Conservation (phyloP, 2,113 vertebrate genomes). For the Antigone vipio region DNA sequence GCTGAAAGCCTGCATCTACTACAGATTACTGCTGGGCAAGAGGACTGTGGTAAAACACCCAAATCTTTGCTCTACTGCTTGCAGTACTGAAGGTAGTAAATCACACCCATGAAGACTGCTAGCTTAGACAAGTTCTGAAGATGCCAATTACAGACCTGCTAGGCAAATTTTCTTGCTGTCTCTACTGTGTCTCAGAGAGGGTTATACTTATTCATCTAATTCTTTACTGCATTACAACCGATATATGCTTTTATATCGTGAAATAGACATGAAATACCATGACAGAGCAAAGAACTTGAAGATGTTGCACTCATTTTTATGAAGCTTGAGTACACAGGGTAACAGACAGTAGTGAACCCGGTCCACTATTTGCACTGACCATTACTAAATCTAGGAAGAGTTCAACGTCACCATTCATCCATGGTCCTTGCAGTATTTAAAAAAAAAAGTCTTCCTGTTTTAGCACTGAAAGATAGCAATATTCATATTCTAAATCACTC, state of each 20-base stretch:
- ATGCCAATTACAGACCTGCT: not conserved
- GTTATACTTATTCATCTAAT: not conserved
- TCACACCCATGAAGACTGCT: not conserved
- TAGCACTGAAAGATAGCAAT: not conserved
- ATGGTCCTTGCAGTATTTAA: not conserved
- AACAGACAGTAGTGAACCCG: not conserved
- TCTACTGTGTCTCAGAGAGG: not conserved
- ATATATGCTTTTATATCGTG: not conserved
- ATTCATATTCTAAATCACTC: not conserved
- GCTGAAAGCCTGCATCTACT: constrained; percentile 58
- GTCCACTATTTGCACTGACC: not conserved
- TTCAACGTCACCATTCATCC: not conserved
- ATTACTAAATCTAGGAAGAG: not conserved
- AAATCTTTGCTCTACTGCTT: not conserved
- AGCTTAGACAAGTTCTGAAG: not conserved
- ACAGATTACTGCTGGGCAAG: constrained; percentile 28
- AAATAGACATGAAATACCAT: not conserved
- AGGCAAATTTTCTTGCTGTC: not conserved
- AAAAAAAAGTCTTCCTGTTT: not conserved
- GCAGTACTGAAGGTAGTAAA: not conserved
- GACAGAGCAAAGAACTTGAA: not conserved
- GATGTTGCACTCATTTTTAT: accelerated
- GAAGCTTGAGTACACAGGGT: not conserved
- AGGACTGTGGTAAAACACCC: not conserved
- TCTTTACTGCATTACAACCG: not conserved